Base-by-base conservation (phyloP, 2,113 vertebrate species). In the Cricetomys ansorgei region DNA sequence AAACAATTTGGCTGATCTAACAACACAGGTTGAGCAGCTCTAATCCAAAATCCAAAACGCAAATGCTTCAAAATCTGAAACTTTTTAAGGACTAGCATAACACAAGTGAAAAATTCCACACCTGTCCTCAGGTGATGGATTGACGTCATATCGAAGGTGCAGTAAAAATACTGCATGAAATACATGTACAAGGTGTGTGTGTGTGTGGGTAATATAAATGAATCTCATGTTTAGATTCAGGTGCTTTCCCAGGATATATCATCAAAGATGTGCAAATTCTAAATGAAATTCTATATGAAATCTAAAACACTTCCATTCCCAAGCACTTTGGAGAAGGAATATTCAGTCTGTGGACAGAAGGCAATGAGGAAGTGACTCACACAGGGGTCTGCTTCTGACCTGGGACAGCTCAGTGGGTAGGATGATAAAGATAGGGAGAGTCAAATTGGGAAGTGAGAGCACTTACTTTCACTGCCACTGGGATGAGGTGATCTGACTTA, bases 381-480 rank as follows among this genome's bases (percentile, higher is more conserved):
- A 50, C 48, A 34, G 2, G 27, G n/a, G 10, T 4, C 45, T 29
- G 37, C 12, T 84, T 85, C 70, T 73, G 40, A 40, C 19, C 29
- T 5, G 25, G 27, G 73, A 43, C 27, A 65, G 80, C 50, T n/a
- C 88, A 7, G 1, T 34, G 80, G 48, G 48, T 3, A 10, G 3
- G 53, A 37, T 31, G 64, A 81, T 77, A 55, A 40, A 21, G 25
- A 84, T 12, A 19, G 34, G 59, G 40, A 37, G 5, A 43, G 48
- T 16, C 73, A 5, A 23, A 59, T 65, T 11, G 31, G 43, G 6
- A 25, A 15, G 2, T 21, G 65, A 19, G 8, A 69, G 0, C 7
- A 98, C 98, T 98, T 98, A 99, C 99, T 99, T 99, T 99, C 97
- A 99, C 98, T 13, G 99, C 99, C 88, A 99, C 99, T 8, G 99